Base-by-base conservation (phyloP, 2,888 invertebrate genomes). In the Vandiemenella viatica region DNA sequence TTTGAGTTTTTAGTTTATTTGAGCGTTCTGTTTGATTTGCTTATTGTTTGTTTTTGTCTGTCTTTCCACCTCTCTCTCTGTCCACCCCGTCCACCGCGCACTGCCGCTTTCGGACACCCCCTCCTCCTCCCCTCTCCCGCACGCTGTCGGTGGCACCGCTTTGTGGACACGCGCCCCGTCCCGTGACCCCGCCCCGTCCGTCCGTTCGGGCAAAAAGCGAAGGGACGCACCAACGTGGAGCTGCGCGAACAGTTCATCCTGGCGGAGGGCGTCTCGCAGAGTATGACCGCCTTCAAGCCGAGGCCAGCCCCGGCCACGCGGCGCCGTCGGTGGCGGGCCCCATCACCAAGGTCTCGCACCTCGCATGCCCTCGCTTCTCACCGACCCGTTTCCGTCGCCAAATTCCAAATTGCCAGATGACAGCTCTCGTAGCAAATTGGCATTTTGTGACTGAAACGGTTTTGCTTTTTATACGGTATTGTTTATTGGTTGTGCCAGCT, bases 221-320 rank as follows among this genome's bases (percentile, higher is more conserved):
- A 96, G 79, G 97, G 97, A 76, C 88, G 97, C 75, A 96, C 96
- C 72, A 98, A 98, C 80, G 89, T 96, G 76, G 96, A 97, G 77
- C 83, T 98, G 67, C 83, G 97, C 67, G 97, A 97, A 74, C 91
- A 95, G 76, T 97, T 97, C 78, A 91, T 95, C 70, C 77, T 97
- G 76, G 95, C 97, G 63, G 89, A 93, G 69, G 96, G 97, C 67
- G 93, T 93, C 60, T 90, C 92, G 67, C 97, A 98, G 78, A 89
- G 90, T 67, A 96, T 98, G 95, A 86, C 93, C 65, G 90, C 92
- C 64, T 98, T 98, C 81, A 87, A 87, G 74, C 83, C 95, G 67
- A 91, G 75, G 84, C 88, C 67, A 83, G 86, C 67, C 82, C 84
- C 67, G 80, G 83, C 67, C 84, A 83, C 64, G 75, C 66, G 68